Conservation (phyloP, 2,113 vertebrate genomes). For the Colistium nudipinnis region DNA sequence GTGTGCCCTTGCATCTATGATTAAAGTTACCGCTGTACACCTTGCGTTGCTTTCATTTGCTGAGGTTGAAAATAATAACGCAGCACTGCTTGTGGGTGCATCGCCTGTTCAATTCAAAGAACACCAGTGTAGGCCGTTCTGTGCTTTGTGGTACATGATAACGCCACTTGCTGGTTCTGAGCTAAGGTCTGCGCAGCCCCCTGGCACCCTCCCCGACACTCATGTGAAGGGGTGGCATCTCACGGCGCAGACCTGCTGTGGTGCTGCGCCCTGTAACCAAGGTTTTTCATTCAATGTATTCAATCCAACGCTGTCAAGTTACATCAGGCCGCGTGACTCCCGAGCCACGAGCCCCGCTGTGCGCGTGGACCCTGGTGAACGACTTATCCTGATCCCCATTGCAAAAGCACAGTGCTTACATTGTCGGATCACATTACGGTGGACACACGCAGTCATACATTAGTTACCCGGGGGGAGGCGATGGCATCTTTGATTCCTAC, state of each 20-base stretch:
- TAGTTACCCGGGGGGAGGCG: slow-evolving; percentile 49
- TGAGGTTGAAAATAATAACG: slow-evolving; percentile 52
- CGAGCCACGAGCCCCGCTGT: slow-evolving; percentile 38
- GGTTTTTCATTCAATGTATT: slow-evolving; percentile 40
- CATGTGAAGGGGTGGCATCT: slow-evolving; percentile 63
- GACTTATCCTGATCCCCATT: slow-evolving; percentile 43
- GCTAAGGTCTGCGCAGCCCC: slow-evolving; percentile 61
- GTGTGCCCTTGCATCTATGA: slow-evolving; percentile 63
- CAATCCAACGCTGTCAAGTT: slow-evolving; percentile 59
- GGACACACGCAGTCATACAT: slow-evolving; percentile 53
- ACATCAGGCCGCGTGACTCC: slow-evolving; percentile 58
- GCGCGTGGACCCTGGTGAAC: slow-evolving; percentile 33
- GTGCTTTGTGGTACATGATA: slow-evolving; percentile 37
- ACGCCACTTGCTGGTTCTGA: slow-evolving; percentile 30
- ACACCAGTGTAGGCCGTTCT: slow-evolving; percentile 36
- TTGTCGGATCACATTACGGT: slow-evolving; percentile 65
- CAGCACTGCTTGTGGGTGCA: slow-evolving; percentile 32
- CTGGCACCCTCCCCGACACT: slow-evolving; percentile 35
- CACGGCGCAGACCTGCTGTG: slow-evolving; percentile 58
- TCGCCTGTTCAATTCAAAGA: slow-evolving; percentile 49
- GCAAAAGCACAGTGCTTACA: slow-evolving; percentile 47
- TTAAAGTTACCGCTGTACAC: slow-evolving; percentile 71
- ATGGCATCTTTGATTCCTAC: slow-evolving; percentile 51
- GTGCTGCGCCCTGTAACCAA: slow-evolving; percentile 39
- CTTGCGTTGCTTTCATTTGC: slow-evolving; percentile 62